Evolutionary conservation across 2,888 invertebrate genomes (phyloP), one percentile per base, ranked within the genome.

Genomic region (Platynereis dumerilii): DNA sequence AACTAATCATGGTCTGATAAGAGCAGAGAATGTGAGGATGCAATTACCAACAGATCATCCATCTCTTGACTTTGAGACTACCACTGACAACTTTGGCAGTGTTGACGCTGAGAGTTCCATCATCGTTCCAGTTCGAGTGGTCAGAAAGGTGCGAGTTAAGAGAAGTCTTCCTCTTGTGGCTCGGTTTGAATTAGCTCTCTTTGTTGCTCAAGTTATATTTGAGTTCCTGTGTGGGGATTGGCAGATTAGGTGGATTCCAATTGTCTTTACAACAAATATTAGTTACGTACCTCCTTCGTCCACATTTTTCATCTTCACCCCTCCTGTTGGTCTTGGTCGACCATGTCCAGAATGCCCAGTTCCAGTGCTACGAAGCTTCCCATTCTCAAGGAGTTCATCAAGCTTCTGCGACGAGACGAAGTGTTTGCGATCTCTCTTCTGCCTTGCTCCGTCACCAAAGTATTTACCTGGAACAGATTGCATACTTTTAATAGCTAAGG

Each of bases 1-100:
- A 12, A 76, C 70, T n/a, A 76, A 76, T 56, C 73, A 75, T 59
- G 76, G 75, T 10, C 64, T 76, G 20, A 76, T 76, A 15, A 60
- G 72, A 24, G 75, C 76, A 20, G 71, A 75, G 29, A 67, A 72
- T 52, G 63, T 74, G 2, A 52, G 67, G 28, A 69, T 75, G 52
- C 34, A 45, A 22, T 52, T 75, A 1, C 76, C 76, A 27, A 26
- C 42, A 28, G 20, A 56, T 34, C 75, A 75, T 60, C 74, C 75
- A 2, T 67, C 61, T 28, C 61, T 75, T 22, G 64, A 58, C n/a
- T 73, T 76, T 48, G 53, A 68, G 54, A 63, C 66, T 65, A 64
- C 64, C 3, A 69, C 70, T 53, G 66, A 52, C 7, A 52, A 69
- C 24, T 73, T 45, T 45, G 28, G 26, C 2, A 20, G 2, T 17